Evolutionary conservation across 1,140 invertebrate genomes (phyloP).

Genomic region (Mamestra configurata): DNA sequence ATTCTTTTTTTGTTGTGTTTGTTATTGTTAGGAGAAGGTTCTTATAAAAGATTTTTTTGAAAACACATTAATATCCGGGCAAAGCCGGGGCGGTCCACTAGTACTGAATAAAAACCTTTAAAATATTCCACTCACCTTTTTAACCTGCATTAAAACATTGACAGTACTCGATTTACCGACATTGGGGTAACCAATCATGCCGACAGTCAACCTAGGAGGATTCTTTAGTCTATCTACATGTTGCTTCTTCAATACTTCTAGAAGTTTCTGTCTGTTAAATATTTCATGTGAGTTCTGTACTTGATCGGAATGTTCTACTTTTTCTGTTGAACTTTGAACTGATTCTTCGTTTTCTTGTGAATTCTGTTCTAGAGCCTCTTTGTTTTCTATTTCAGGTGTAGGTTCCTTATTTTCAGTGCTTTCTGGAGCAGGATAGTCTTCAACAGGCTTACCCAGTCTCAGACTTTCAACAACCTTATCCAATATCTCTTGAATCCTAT

Average conservation of each 20-base stretch:
- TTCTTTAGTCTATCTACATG: slow-evolving; percentile 90
- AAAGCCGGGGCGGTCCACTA: too few relatives aligned
- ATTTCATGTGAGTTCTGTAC: slow-evolving; percentile 84
- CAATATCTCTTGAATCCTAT: slow-evolving; percentile 84
- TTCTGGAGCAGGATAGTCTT: slow-evolving; percentile 60
- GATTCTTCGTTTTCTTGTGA: slow-evolving; percentile 34
- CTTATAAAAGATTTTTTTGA: too few relatives aligned
- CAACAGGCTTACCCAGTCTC: slow-evolving; percentile 73
- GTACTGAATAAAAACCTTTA: background rate
- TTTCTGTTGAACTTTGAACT: too few relatives aligned
- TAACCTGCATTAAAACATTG: slow-evolving; percentile 96
- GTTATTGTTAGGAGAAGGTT: too few relatives aligned
- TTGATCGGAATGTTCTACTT: too few relatives aligned
- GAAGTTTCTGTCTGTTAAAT: slow-evolving; percentile 89
- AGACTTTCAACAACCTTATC: slow-evolving; percentile 83
- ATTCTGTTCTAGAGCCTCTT: background rate
- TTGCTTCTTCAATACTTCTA: slow-evolving; percentile 91
- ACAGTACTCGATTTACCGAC: slow-evolving; percentile 99
- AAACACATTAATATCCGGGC: too few relatives aligned
- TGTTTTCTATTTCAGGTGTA: background rate
- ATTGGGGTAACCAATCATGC: slow-evolving; percentile 99
- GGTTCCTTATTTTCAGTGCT: slow-evolving; percentile 33
- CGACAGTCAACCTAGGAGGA: slow-evolving; percentile 92
- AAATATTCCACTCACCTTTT: slow-evolving; percentile 91
- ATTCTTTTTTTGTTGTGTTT: too few relatives aligned